Evolutionary conservation across 2,888 invertebrate species (phyloP), one percentile per base, ranked within the genome.

Genomic region (Clitarchus hookeri): DNA sequence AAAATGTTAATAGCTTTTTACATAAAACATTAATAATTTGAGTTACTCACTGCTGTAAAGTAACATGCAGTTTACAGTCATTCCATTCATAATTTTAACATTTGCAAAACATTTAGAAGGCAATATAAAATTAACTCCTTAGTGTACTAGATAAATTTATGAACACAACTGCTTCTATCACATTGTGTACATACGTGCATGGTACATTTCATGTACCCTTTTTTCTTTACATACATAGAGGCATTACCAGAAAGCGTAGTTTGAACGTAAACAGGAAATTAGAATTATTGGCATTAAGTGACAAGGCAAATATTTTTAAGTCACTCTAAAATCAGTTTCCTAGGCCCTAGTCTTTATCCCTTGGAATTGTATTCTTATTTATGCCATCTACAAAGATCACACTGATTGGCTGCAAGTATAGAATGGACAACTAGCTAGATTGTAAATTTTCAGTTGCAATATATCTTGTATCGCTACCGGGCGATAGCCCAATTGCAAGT

Each of bases 291-390:
- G 83, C 86, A n/a, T 78, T 83, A 85, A 85, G 78, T 86, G 86
- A 85, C 85, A 86, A 86, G 86, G 86, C 86, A 86, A 85, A 86
- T 85, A 25, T 85, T 85, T 85, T 82, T 82, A 82, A 44, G 27
- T 86, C 86, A 85, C 84, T 85, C 86, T 86, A 86, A 83, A 79
- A 79, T 86, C 84, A 36, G 65, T 86, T 86, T 84, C 12, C 77
- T 86, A 86, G 86, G 86, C 83, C 85, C 82, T 82, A 82, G 36
- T 82, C 27, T 36, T 82, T 82, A 44, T 36, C 79, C 6, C 23
- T n/a, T 79, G 2, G 4, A 12, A n/a, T 25, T 79, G 79, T n/a
- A 27, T 23, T 82, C n/a, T 12, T 19, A 65, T 65, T 65, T 19
- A 82, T 82, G 36, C 25, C 44, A 26, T 27, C 82, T 86, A 86